These are phyloP conservation scores for Alviniconcha marisindica DNA, from an alignment of 1,140 invertebrate genomes.

Conservation along the genomic window DNA sequence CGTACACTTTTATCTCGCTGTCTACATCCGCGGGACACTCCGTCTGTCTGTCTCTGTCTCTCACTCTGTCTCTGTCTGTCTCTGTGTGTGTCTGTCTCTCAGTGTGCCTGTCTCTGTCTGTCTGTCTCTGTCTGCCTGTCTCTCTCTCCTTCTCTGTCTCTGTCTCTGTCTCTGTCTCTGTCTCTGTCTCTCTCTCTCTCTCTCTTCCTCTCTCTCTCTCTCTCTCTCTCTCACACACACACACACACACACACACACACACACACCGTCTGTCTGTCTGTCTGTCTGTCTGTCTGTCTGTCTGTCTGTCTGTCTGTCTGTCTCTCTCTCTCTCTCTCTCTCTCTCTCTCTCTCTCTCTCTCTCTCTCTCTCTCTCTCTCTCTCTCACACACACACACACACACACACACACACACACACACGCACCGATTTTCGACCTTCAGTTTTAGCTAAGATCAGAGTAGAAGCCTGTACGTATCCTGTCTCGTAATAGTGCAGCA, in stretches of 20 bases:
- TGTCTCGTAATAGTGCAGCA: too few species aligned
- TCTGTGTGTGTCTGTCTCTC: too few species aligned
- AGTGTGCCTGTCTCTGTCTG: too few species aligned
- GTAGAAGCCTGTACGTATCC: too few species aligned
- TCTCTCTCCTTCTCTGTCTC: not conserved
- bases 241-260: too few species aligned
- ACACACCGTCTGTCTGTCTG: not conserved
- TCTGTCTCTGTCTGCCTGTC: not conserved
- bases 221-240: not conserved
- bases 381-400: not conserved
- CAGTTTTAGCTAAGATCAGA: too few species aligned
- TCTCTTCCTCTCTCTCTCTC: not conserved
- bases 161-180: not conserved
- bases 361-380: conserved; percentile 2
- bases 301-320: not conserved
- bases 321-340: too few species aligned
- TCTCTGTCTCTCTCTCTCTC: conserved; percentile 12
- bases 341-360: too few species aligned
- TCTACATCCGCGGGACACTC: too few species aligned
- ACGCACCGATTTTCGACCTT: not conserved
- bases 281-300: not conserved
- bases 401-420: conserved; percentile 2
- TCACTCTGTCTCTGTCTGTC: too few species aligned
- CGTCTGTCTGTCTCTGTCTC: too few species aligned
- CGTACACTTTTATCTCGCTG: too few species aligned